These are phyloP conservation scores for Enteromius fasciolatus DNA, from an alignment of 2,797 vertebrate genomes.

Conservation along the genomic window DNA sequence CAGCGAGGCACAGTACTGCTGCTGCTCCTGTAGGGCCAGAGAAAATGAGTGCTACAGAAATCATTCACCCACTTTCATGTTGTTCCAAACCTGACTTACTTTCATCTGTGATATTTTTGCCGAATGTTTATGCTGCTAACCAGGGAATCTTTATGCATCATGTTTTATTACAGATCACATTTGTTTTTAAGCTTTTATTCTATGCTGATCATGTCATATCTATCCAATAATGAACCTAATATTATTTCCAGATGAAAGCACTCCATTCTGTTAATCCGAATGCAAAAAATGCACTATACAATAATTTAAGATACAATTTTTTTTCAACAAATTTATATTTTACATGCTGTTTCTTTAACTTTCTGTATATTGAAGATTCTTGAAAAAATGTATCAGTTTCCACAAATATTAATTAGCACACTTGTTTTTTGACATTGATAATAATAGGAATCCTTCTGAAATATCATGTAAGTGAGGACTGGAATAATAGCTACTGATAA, in stretches of 20 bases:
- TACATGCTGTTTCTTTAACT: neutral
- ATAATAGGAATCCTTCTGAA: neutral
- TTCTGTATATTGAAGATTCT: neutral
- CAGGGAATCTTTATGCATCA: neutral
- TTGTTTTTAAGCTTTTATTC: neutral
- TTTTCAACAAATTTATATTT: neutral
- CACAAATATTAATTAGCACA: neutral
- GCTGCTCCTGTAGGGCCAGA: conserved; percentile 82
- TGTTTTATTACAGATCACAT: neutral
- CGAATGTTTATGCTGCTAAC: neutral
- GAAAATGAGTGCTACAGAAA: conserved; percentile 11
- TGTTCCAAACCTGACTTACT: neutral
- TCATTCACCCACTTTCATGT: neutral
- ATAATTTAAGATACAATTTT: neutral
- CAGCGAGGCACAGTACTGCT: conserved; percentile 80
- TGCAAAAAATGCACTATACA: neutral
- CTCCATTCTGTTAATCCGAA: neutral
- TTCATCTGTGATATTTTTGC: neutral
- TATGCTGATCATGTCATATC: neutral
- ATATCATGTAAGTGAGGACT: neutral
- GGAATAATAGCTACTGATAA: neutral
- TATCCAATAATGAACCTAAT: neutral
- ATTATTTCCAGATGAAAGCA: neutral
- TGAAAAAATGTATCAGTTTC: neutral
- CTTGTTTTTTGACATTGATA: neutral